Conservation (phyloP, 1,140 invertebrate genomes). For the Ridgeia piscesae region DNA sequence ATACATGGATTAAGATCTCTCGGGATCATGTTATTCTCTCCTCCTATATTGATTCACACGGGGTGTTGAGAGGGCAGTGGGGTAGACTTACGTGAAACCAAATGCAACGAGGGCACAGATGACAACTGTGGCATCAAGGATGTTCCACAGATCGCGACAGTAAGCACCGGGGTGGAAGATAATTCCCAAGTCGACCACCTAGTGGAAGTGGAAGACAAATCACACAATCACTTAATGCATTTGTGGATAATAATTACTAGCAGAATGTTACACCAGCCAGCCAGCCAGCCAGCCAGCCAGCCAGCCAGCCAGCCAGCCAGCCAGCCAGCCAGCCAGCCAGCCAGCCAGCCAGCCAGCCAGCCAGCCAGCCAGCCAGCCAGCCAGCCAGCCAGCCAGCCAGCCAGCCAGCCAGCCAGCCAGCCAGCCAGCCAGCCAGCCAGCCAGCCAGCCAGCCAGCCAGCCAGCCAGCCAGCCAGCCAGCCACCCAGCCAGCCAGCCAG, state of each 20-base stretch:
- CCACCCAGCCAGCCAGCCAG: too few relatives aligned
- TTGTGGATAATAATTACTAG: not conserved
- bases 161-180: constrained; percentile 93
- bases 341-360: too few relatives aligned
- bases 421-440: too few relatives aligned
- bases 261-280: constrained; percentile 5
- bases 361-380: too few relatives aligned
- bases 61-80: not conserved
- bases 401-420: too few relatives aligned
- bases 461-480: too few relatives aligned
- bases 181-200: constrained; percentile 95
- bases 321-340: too few relatives aligned
- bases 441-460: too few relatives aligned
- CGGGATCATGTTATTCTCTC: not conserved
- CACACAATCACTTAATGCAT: not conserved
- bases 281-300: too few relatives aligned
- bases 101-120: constrained; percentile 97
- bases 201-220: constrained; percentile 37
- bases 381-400: too few relatives aligned
- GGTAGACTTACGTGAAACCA: constrained; percentile 75
- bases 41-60: not conserved
- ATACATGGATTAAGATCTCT: not conserved
- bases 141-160: constrained; percentile 73
- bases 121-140: constrained; percentile 96
- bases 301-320: too few relatives aligned